phyloP scores from a whole-genome alignment of 23 tunicate species.

The Aplidium turbinatum region DNA sequence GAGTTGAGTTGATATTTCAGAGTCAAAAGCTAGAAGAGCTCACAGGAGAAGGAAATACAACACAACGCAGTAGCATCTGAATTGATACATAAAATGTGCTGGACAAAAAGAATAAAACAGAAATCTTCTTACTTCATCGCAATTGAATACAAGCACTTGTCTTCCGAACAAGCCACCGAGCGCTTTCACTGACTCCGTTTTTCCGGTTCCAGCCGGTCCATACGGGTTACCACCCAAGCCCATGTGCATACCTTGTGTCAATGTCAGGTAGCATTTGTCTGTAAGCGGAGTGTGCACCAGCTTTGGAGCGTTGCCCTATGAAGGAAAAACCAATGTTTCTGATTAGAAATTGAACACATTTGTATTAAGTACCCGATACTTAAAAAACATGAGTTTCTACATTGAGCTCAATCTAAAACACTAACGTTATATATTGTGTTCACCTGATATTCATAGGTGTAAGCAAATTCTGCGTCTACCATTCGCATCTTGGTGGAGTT shows the following conservation, averaged over 20 bases:
- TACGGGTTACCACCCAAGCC: conserved; percentile 98
- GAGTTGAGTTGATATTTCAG: background rate
- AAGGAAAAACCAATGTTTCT: background rate
- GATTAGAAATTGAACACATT: too few species aligned
- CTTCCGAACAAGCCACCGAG: conserved; percentile 91
- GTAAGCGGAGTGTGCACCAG: conserved; percentile 96
- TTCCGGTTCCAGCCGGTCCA: conserved; percentile 99
- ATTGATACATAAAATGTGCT: too few species aligned
- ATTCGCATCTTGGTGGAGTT: conserved; percentile 41
- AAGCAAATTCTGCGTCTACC: conserved; percentile 87
- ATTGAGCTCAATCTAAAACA: too few species aligned
- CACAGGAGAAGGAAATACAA: too few species aligned
- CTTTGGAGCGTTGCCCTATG: conserved; percentile 80
- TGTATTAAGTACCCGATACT: too few species aligned
- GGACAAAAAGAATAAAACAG: too few species aligned
- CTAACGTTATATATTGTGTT: too few species aligned
- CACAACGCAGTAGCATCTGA: too few species aligned
- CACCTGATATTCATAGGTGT: conserved; percentile 96
- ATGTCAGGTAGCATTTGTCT: conserved; percentile 93
- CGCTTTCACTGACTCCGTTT: conserved; percentile 96
- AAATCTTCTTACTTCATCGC: conserved; percentile 71
- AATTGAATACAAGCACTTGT: conserved; percentile 94
- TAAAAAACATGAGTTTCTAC: too few species aligned
- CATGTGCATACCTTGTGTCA: conserved; percentile 95
- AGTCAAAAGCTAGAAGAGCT: too few species aligned